Percentiles rank a stretch among this genome's conserved stretches.
phyloP scores from a whole-genome alignment of 2,113 vertebrate species.

The Takifugu bimaculatus region DNA sequence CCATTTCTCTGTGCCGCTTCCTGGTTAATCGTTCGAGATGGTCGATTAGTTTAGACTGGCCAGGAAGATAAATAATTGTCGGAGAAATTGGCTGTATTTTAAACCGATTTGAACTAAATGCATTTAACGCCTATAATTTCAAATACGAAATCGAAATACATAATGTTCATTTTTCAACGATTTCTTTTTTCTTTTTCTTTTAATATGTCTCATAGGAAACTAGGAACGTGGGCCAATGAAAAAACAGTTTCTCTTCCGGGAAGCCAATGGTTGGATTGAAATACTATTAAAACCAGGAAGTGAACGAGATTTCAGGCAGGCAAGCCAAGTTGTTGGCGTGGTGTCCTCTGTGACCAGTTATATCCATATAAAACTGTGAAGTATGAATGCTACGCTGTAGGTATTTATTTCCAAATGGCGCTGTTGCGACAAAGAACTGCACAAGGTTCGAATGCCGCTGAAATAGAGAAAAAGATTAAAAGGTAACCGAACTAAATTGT shows the following conservation, averaged over 20 bases:
- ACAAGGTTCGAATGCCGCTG: conserved; percentile 56
- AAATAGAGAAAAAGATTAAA: conserved; percentile 77
- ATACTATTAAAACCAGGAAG: conserved; percentile 48
- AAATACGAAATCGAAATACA: not conserved
- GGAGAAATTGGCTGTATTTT: not conserved
- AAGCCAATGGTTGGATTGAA: conserved; percentile 42
- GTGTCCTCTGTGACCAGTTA: not conserved
- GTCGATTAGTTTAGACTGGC: conserved; percentile 28
- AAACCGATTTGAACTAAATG: not conserved
- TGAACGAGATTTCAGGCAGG: conserved; percentile 1
- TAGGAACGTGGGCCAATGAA: conserved; percentile 45
- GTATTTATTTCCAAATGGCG: conserved; percentile 56
- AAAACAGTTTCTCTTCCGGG: conserved; percentile 25
- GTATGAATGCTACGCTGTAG: not conserved
- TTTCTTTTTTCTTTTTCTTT: too few relatives aligned
- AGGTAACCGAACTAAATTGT: conserved; percentile 53
- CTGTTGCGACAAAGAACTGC: conserved; percentile 55
- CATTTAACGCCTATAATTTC: not conserved
- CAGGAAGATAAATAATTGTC: not conserved
- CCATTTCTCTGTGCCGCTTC: not conserved
- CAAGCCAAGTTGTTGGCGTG: conserved; percentile 26
- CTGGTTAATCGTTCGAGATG: not conserved
- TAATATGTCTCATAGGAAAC: too few relatives aligned
- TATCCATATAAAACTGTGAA: not conserved
- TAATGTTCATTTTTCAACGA: too few relatives aligned